Conservation (phyloP, 1,140 invertebrate genomes). For the Sipha flava region DNA sequence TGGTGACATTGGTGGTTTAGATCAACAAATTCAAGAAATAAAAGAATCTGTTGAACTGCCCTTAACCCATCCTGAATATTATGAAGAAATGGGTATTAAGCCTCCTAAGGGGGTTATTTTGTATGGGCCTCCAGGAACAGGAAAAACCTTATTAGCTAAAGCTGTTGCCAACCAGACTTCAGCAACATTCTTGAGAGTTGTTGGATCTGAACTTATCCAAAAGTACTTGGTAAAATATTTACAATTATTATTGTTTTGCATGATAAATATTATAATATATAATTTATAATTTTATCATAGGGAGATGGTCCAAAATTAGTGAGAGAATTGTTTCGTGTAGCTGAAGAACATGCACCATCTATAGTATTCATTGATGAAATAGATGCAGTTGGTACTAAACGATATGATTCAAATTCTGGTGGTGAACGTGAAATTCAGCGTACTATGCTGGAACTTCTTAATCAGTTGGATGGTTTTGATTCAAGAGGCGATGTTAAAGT, state of each 20-base stretch:
- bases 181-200: constrained; percentile 95
- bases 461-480: constrained; percentile 98
- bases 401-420: constrained; percentile 98
- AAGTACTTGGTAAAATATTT: constrained; percentile 75
- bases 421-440: constrained; percentile 99
- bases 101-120: constrained; percentile 99
- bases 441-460: constrained; percentile 98
- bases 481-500: constrained; percentile 68
- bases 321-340: constrained; percentile 92
- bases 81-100: constrained; percentile 99
- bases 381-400: constrained; percentile 98
- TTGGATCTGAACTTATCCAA: constrained; percentile 98
- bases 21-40: constrained; percentile 99
- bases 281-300: too few relatives aligned
- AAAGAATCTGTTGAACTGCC: constrained; percentile 99
- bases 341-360: constrained; percentile 97
- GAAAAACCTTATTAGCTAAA: constrained; percentile 96
- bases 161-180: constrained; percentile 99
- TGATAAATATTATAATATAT: neutral
- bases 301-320: constrained; percentile 99
- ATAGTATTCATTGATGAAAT: constrained; percentile 99
- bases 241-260: neutral
- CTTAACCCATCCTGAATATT: constrained; percentile 98
- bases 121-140: constrained; percentile 96
- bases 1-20: constrained; percentile 91